Evolutionary conservation across 2,888 invertebrate genomes (phyloP).

Genomic region (Polymixis lichenea): DNA sequence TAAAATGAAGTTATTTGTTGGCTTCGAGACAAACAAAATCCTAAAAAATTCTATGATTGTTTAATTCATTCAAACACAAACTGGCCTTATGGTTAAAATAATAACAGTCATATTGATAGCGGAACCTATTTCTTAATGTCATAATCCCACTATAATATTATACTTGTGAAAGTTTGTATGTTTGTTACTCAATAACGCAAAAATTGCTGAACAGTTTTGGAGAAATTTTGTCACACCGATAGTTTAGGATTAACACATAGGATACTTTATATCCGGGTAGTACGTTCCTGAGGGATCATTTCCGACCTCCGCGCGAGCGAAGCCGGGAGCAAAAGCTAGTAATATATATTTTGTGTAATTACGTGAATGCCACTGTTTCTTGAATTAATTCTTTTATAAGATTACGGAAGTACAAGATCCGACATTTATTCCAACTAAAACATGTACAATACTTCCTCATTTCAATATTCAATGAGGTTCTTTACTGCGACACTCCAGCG

Average conservation of each 20-base stretch:
- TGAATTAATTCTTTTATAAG: background rate
- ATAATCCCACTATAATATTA: background rate
- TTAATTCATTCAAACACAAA: background rate
- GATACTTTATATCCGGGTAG: too few species aligned
- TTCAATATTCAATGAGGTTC: constrained; percentile 72
- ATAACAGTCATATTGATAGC: background rate
- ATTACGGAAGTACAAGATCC: constrained; percentile 1
- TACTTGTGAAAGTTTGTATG: too few species aligned
- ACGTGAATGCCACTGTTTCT: background rate
- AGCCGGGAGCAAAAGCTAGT: too few species aligned
- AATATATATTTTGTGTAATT: too few species aligned
- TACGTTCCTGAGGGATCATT: too few species aligned
- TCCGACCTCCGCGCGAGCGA: too few species aligned
- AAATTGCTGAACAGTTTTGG: too few species aligned
- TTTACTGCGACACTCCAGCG: constrained; percentile 56
- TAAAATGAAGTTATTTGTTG: background rate
- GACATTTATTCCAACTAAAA: constrained; percentile 43
- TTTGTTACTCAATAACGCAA: too few species aligned
- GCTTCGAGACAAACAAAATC: background rate
- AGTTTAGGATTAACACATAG: too few species aligned
- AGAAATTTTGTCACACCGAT: too few species aligned
- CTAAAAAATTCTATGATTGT: background rate
- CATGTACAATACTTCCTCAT: constrained; percentile 54
- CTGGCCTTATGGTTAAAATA: background rate
- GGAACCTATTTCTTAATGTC: background rate